Base-by-base conservation (phyloP, 64 coral and sea anemone genomes). In the Pocillopora damicornis region DNA sequence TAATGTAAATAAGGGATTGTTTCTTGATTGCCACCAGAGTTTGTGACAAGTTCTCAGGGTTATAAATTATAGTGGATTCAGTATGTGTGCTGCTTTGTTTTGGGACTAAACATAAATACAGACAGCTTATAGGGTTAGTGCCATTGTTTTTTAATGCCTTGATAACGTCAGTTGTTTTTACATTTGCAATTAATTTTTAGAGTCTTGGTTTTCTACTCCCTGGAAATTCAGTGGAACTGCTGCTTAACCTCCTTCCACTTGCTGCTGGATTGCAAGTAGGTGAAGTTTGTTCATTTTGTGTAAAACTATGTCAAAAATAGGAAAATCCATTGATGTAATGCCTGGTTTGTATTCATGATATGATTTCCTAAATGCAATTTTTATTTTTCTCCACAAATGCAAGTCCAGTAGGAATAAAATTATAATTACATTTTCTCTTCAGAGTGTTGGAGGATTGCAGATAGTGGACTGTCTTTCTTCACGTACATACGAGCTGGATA, bases 181-280 rank as follows among this genome's bases (percentile, higher is more conserved):
- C 72, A 66, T 77, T 91, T 35, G 77, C 18, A 51, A 51, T 51
- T 4, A 51, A 75, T 89, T 23, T 42, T 9, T 71, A 98, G 95
- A 93, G 71, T 80, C 76, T 98, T 0, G 95, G 95, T 81, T 34
- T 58, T 16, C 86, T 98, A 18, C 65, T 89, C n/a, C 95, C 95
- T 78, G 95, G 92, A 74, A 82, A 87, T 77, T 81, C 84, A 58
- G 80, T 92, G 58, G 87, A 89, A 35, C 80, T 98, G 16, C 79
- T 94, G 17, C 87, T 98, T 13, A 91, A 94, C 51, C 92, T 98
- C n/a, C 77, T 98, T 23, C 92, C 95, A 35, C 77, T 98, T 37
- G 92, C 95, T 66, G 92, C 95, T 60, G 95, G 95, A 75, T 81
- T 98, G 78, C 95, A 98, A 90, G 95, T 98, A 95, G 35, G 59